Evolutionary conservation across 1,140 invertebrate species (phyloP), one percentile per base, ranked within the genome.

Genomic region (Physella acuta): DNA sequence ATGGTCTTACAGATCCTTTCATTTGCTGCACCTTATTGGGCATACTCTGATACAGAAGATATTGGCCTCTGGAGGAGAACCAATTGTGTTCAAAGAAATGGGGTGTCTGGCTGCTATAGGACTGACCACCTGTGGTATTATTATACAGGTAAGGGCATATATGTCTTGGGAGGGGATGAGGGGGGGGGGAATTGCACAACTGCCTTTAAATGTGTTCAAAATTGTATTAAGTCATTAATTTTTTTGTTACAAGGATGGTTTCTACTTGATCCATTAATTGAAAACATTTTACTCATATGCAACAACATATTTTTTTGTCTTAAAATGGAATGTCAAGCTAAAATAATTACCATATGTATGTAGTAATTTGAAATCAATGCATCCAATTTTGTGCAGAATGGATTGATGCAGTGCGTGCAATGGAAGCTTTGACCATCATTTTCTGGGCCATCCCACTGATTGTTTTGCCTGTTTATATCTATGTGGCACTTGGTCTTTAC

Each of bases 381-480:
- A n/a, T 24, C 11, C 49, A 34, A 1, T 53, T 39, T 65, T 53
- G 67, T 76, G n/a, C 73, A 82, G 80, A 70, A 16, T 82, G 78
- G 78, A 68, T 79, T 61, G 71, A 78, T 24, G 76, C 74, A 11
- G 75, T 78, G 0, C 60, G 79, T 33, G 80, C 68, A 4, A 44
- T 82, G 71, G 78, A 79, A 69, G 71, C 73, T 34, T 34, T 78
- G 63, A 74, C 75, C 31, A 56, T 82, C 17, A 76, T 80, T 30
- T 76, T 78, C 53, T 66, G 79, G 55, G 68, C 75, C 33, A 36
- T 80, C 0, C 80, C 80, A 8, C 69, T 82, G 28, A 73, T 82
- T 11, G 71, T 76, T 14, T 24, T 82, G 16, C 80, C 80, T 14
- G 75, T 82, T 16, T 82, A 82, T 70, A 79, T 82, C 73, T 82